A percentile compares a stretch with the other conserved stretches of the same genome.
Evolutionary conservation across 2,888 invertebrate species (phyloP).

Genomic region (Pardosa pseudoannulata): DNA sequence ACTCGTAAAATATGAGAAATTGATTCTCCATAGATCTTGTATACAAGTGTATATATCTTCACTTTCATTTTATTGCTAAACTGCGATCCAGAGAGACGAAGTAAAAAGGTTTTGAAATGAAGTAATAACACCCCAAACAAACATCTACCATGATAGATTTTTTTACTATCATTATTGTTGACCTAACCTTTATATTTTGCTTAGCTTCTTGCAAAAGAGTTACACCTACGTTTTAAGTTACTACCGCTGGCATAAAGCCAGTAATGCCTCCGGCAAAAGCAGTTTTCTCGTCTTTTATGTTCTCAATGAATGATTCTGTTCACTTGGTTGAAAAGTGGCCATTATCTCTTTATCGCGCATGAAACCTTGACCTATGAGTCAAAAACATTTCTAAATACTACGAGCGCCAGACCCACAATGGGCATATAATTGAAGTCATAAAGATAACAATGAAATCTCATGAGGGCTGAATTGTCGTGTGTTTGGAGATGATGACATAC

Average conservation of each 20-base stretch:
- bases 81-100: too few relatives aligned
- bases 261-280: conserved; percentile 27
- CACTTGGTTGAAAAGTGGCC: conserved; percentile 57
- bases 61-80: too few relatives aligned
- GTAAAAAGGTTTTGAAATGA: too few relatives aligned
- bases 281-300: conserved; percentile 35
- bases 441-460: conserved; percentile 52
- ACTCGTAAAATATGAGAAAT: too few relatives aligned
- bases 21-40: too few relatives aligned
- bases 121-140: too few relatives aligned
- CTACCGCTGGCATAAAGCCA: conserved; percentile 60
- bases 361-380: conserved; percentile 53
- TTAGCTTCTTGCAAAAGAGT: not conserved
- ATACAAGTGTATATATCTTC: too few relatives aligned
- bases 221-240: conserved; percentile 67
- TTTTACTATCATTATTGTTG: too few relatives aligned
- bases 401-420: conserved; percentile 33
- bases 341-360: conserved; percentile 61
- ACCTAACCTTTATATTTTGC: too few relatives aligned
- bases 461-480: not conserved
- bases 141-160: too few relatives aligned
- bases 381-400: conserved; percentile 64
- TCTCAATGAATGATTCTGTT: conserved; percentile 62
- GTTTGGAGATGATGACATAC: not conserved
- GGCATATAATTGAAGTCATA: conserved; percentile 59